These are phyloP conservation scores for Batillaria attramentaria DNA, from an alignment of 1,140 invertebrate genomes.

Conservation along the genomic window DNA sequence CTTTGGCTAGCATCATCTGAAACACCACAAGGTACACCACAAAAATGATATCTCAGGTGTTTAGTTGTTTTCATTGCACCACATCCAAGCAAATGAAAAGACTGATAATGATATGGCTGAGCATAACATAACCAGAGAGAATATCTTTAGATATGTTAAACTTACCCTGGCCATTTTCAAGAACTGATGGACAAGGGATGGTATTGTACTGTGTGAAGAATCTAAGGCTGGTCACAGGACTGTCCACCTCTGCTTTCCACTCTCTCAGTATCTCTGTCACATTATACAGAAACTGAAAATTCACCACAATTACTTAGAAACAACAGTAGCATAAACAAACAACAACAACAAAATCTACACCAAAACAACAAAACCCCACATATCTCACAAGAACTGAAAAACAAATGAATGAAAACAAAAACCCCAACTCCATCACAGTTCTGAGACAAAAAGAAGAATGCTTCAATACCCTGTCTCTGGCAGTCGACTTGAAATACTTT, in stretches of 20 bases:
- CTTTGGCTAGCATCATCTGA: background rate
- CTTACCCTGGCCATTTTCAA: conserved; percentile 23
- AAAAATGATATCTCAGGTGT: no score
- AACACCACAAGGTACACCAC: no score
- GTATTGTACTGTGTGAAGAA: conserved; percentile 72
- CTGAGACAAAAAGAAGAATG: background rate
- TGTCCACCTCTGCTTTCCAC: conserved; percentile 76
- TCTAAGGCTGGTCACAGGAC: conserved; percentile 76
- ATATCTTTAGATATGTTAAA: no score
- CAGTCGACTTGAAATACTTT: conserved; percentile 75
- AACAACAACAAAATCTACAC: background rate
- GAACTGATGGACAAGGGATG: conserved; percentile 41
- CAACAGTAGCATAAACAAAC: background rate
- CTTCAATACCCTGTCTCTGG: conserved; percentile 63
- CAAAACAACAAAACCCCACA: background rate
- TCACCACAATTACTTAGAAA: no score
- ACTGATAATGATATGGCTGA: no score
- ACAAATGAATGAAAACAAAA: background rate
- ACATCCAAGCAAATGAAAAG: no score
- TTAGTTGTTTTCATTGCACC: no score
- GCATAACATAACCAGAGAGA: no score
- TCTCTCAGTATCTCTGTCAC: conserved; percentile 73
- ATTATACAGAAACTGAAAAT: no score
- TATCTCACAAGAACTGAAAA: background rate
- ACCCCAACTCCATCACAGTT: background rate